Evolutionary conservation across 1,140 invertebrate genomes (phyloP).

Genomic region (Telenomus remus): DNA sequence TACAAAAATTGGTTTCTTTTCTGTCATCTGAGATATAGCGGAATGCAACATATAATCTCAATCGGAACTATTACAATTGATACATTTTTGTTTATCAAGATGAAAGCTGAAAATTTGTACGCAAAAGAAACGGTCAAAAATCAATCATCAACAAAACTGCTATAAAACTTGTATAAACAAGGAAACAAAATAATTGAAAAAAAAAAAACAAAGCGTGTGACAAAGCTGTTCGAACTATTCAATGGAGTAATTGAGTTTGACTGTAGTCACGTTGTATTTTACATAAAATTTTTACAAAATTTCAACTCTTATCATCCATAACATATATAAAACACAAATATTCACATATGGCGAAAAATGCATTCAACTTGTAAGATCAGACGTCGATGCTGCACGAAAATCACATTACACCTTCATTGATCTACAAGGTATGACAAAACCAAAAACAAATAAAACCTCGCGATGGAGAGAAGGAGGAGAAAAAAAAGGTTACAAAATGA

Average conservation of each 20-base stretch:
- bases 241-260: conserved; percentile 47
- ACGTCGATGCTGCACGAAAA: conserved; percentile 45
- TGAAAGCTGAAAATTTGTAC: conserved; percentile 45
- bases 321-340: conserved; percentile 56
- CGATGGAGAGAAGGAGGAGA: conserved; percentile 2
- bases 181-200: not conserved
- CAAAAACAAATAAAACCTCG: conserved; percentile 42
- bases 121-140: too few species aligned
- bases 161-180: too few species aligned
- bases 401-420: conserved; percentile 50
- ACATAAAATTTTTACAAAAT: conserved; percentile 57
- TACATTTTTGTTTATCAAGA: conserved; percentile 38
- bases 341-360: conserved; percentile 55
- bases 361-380: conserved; percentile 52
- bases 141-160: too few species aligned
- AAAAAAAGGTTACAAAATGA: conserved; percentile 14
- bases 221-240: conserved; percentile 41
- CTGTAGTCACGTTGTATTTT: conserved; percentile 55
- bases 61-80: conserved; percentile 41
- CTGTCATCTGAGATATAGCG: conserved; percentile 31
- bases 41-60: conserved; percentile 54
- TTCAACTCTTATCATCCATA: conserved; percentile 56
- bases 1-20: conserved; percentile 37
- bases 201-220: not conserved
- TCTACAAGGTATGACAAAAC: conserved; percentile 54